Evolutionary conservation across 2,113 vertebrate species (phyloP).

Genomic region (Oryzias melastigma): DNA sequence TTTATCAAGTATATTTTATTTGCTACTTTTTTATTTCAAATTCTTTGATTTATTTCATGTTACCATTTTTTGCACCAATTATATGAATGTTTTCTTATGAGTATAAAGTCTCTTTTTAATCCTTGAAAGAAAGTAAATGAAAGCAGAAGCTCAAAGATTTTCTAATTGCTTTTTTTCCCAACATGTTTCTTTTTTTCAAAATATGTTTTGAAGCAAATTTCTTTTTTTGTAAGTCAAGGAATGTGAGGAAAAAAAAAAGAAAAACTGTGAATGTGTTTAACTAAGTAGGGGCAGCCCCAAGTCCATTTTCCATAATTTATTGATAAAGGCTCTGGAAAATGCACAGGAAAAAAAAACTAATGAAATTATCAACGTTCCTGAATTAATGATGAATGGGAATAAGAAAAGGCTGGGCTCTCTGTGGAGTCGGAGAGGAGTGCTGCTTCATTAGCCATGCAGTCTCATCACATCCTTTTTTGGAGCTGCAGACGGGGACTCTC

Average conservation of each 20-base stretch:
- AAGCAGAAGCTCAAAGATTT: not conserved
- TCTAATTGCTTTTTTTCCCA: not conserved
- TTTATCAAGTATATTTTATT: not conserved
- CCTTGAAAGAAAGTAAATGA: not conserved
- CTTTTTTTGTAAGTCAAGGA: conserved; percentile 29
- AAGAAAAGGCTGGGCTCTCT: conserved; percentile 91
- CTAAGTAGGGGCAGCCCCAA: conserved; percentile 80
- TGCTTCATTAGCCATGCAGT: conserved; percentile 94
- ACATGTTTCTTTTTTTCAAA: conserved; percentile 2
- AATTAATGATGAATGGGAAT: conserved; percentile 99
- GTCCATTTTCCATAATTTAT: conserved; percentile 93
- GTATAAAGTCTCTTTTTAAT: not conserved
- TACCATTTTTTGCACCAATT: too few relatives aligned
- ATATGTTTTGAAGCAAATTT: conserved; percentile 29
- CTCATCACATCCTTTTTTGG: conserved; percentile 86
- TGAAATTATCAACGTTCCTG: conserved; percentile 99
- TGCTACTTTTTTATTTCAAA: not conserved
- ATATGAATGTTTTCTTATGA: too few relatives aligned
- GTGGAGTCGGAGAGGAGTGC: conserved; percentile 73
- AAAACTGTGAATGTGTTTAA: conserved; percentile 56
- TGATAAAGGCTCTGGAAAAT: conserved; percentile 84
- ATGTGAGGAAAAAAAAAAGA: conserved; percentile 13
- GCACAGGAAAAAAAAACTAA: conserved; percentile 79
- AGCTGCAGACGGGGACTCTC: conserved; percentile 82
- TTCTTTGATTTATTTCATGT: not conserved